A percentile compares a stretch with the other conserved stretches of the same genome.
These are phyloP conservation scores for Mythimna albipuncta DNA, from an alignment of 2,888 invertebrate genomes.

Conservation along the genomic window DNA sequence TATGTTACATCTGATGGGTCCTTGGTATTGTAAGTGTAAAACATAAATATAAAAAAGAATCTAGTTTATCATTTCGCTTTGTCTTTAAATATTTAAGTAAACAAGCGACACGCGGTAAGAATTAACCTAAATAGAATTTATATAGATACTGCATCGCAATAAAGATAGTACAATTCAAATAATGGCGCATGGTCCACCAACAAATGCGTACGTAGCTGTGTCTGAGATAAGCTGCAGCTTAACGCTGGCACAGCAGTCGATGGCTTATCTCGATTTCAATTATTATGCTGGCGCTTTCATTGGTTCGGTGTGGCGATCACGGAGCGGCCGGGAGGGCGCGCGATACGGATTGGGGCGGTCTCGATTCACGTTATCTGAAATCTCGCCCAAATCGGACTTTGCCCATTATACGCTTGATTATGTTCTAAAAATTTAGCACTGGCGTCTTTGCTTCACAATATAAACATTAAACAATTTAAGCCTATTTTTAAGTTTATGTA, in stretches of 20 bases:
- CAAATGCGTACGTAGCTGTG: constrained; percentile 84
- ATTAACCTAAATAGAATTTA: constrained; percentile 76
- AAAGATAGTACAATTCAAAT: constrained; percentile 83
- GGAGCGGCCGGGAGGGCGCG: constrained; percentile 70
- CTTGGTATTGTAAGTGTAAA: too few relatives aligned
- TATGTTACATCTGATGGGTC: too few relatives aligned
- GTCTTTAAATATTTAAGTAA: constrained; percentile 28
- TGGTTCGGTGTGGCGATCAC: constrained; percentile 80
- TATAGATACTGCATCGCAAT: constrained; percentile 78
- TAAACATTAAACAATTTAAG: constrained; percentile 1
- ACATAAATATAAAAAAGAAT: background rate
- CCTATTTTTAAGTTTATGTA: background rate
- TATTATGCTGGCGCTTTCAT: constrained; percentile 88
- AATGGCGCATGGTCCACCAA: constrained; percentile 82
- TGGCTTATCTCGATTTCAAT: constrained; percentile 90
- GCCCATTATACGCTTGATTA: constrained; percentile 80
- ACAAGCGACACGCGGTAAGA: constrained; percentile 63
- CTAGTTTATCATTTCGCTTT: background rate
- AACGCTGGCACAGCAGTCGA: constrained; percentile 85
- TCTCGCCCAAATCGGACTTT: constrained; percentile 84
- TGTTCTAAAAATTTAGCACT: constrained; percentile 69
- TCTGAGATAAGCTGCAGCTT: constrained; percentile 87
- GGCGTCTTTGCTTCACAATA: constrained; percentile 34
- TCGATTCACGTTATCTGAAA: constrained; percentile 84
- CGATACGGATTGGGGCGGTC: constrained; percentile 81